Percentiles rank a stretch among this genome's conserved stretches.
Conservation (phyloP, 2,797 vertebrate genomes). For the Platalea minor region DNA sequence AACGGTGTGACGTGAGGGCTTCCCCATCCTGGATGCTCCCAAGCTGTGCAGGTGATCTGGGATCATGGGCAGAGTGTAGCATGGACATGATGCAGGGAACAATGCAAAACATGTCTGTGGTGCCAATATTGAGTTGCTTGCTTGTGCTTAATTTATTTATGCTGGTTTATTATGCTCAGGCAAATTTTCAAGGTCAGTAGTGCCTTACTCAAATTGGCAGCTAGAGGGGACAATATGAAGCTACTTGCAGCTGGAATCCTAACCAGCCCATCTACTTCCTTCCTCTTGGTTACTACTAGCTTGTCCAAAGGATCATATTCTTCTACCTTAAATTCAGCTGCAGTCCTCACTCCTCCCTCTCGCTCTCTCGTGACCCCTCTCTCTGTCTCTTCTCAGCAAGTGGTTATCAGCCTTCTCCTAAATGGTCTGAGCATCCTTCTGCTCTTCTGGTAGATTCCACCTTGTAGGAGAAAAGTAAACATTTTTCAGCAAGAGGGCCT, state of each 20-base stretch:
- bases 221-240: not conserved
- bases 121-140: not conserved
- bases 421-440: not conserved
- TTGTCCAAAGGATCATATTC: not conserved
- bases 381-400: not conserved
- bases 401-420: not conserved
- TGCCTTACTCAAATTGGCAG: not conserved
- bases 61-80: not conserved
- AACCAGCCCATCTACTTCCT: not conserved
- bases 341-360: not conserved
- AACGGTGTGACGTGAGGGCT: not conserved
- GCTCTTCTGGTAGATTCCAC: not conserved
- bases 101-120: not conserved
- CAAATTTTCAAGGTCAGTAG: not conserved
- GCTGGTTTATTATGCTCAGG: not conserved
- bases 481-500: not conserved
- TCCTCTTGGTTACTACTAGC: not conserved
- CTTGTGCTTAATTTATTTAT: not conserved
- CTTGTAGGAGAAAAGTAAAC: not conserved
- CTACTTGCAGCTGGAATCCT: not conserved
- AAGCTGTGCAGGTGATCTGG: not conserved
- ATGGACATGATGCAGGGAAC: not conserved
- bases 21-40: not conserved
- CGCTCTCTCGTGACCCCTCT: not conserved
- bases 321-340: not conserved